These are phyloP conservation scores for Euzetes globulus DNA, from an alignment of 2,888 invertebrate genomes.

Conservation along the genomic window DNA sequence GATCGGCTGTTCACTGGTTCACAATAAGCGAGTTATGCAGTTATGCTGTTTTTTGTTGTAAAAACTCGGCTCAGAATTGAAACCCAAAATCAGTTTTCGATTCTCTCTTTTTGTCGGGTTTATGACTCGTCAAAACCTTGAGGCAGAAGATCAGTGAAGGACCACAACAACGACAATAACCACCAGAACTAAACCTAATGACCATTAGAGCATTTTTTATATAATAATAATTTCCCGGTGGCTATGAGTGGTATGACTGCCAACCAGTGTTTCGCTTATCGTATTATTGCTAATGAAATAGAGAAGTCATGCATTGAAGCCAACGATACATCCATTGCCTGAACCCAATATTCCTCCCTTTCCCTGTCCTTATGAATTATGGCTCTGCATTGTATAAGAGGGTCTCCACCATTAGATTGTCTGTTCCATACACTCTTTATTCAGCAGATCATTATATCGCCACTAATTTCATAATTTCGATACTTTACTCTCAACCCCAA, in stretches of 20 bases:
- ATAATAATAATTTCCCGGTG: constrained; percentile 18
- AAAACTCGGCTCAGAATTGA: not conserved
- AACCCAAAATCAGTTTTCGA: constrained; percentile 11
- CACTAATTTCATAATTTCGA: constrained; percentile 16
- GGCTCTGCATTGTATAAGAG: constrained; percentile 18
- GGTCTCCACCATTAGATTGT: constrained; percentile 24
- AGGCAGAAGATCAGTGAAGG: constrained; percentile 5
- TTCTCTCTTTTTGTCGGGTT: constrained; percentile 1
- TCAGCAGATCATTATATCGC: not conserved
- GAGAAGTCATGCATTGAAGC: constrained; percentile 17
- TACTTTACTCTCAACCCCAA: not conserved
- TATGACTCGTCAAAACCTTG: constrained; percentile 20
- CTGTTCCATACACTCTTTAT: not conserved
- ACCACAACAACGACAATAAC: not conserved
- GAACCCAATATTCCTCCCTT: constrained; percentile 17
- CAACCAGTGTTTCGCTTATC: constrained; percentile 19
- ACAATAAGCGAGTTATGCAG: constrained; percentile 24
- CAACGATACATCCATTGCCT: not conserved
- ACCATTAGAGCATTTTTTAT: constrained; percentile 26
- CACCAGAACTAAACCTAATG: constrained; percentile 22
- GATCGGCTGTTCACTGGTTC: not conserved
- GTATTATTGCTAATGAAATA: constrained; percentile 26
- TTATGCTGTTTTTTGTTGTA: constrained; percentile 1
- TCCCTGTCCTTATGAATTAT: constrained; percentile 24
- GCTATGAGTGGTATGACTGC: not conserved